Evolutionary conservation across 2,888 invertebrate genomes (phyloP).

Genomic region (Cephus pygmeus): DNA sequence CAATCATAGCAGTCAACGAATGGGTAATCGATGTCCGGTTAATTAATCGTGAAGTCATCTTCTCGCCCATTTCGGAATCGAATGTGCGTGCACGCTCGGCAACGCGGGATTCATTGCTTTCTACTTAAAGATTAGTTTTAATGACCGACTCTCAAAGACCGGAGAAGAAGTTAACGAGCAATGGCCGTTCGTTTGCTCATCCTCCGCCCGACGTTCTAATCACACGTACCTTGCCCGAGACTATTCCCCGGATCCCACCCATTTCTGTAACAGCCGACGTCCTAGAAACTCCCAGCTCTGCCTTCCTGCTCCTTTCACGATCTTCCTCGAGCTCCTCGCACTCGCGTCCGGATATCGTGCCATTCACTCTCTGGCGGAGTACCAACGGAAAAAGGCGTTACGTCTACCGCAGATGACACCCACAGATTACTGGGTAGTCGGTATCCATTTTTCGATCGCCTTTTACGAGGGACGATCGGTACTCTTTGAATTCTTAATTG

Average conservation of each 20-base stretch:
- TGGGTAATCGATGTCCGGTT: slow-evolving; percentile 25
- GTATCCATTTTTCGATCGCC: neutral
- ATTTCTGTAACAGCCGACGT: neutral
- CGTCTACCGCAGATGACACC: slow-evolving; percentile 21
- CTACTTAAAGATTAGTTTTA: slow-evolving; percentile 29
- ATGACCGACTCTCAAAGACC: slow-evolving; percentile 29
- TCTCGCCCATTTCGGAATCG: slow-evolving; percentile 19
- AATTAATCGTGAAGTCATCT: slow-evolving; percentile 35
- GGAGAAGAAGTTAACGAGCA: slow-evolving; percentile 20
- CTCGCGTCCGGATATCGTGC: neutral
- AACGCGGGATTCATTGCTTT: slow-evolving; percentile 30
- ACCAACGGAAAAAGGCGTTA: slow-evolving; percentile 18
- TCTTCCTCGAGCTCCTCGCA: neutral
- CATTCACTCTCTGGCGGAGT: neutral
- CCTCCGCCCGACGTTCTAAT: slow-evolving; percentile 31
- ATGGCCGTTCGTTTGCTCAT: slow-evolving; percentile 8
- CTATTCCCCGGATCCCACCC: neutral
- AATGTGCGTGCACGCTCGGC: slow-evolving; percentile 17
- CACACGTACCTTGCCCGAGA: slow-evolving; percentile 13
- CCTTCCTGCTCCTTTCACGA: too few species aligned
- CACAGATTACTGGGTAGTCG: neutral
- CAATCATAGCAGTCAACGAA: slow-evolving; percentile 13
- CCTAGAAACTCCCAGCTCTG: neutral
- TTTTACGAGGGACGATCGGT: neutral
- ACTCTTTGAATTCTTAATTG: neutral